Conservation (phyloP, 30 jellyfish, hydroid and myxozoan genomes). For the Phacellophora camtschatica region DNA sequence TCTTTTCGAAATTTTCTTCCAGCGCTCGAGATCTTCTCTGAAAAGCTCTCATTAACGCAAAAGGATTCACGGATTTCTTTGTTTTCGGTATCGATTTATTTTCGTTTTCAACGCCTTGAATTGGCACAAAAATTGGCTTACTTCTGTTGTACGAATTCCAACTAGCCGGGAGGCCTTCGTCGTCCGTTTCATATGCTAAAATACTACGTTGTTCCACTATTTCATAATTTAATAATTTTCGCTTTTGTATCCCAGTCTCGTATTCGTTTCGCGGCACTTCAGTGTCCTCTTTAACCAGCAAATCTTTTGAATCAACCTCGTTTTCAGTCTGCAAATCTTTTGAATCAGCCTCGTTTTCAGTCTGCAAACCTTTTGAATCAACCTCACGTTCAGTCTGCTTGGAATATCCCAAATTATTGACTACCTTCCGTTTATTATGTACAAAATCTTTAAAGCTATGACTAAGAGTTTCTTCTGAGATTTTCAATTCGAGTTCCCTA, state of each 20-base stretch:
- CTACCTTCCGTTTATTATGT: no score
- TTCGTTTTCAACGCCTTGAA: constrained; percentile 61
- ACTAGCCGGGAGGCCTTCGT: constrained; percentile 58
- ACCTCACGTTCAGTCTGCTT: not conserved
- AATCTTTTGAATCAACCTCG: constrained; percentile 7
- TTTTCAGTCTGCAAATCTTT: not conserved
- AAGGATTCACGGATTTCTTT: not conserved
- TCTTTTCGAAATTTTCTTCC: constrained; percentile 8
- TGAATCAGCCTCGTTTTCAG: not conserved
- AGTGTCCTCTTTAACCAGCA: not conserved
- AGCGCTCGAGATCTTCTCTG: not conserved
- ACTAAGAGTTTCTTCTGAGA: no score
- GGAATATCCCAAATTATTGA: no score
- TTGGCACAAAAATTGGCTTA: constrained; percentile 66
- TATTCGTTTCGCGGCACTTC: not conserved
- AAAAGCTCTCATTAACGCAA: not conserved
- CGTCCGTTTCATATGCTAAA: constrained; percentile 46
- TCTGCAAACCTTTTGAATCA: not conserved
- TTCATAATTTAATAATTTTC: constrained; percentile 9
- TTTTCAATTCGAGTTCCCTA: no score
- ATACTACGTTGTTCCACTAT: not conserved
- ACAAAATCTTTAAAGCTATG: no score
- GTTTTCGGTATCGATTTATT: constrained; percentile 1
- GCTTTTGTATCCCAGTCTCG: constrained; percentile 17
- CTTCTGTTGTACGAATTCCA: not conserved